Percentiles rank a stretch among this genome's conserved stretches.
Conservation (phyloP, 2,888 invertebrate genomes). For the Hemicrepidius hirtus region DNA sequence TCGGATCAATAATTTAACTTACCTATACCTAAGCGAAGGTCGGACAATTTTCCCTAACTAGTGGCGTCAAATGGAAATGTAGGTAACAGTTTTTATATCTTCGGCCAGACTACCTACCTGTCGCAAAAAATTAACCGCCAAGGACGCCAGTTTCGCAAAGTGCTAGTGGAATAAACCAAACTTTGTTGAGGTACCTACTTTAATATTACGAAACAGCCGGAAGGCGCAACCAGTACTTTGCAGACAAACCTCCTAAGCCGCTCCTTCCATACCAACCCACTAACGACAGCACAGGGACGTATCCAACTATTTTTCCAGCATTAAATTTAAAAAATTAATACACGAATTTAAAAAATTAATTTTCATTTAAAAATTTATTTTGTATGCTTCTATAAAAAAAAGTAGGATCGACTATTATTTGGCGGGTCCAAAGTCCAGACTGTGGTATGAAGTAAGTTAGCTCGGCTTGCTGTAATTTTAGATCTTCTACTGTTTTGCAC, state of each 20-base stretch:
- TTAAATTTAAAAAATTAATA: background rate
- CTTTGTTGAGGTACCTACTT: constrained; percentile 16
- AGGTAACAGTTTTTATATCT: constrained; percentile 6
- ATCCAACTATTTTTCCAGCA: background rate
- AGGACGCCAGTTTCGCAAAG: constrained; percentile 10
- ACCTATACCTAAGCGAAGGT: too few relatives aligned
- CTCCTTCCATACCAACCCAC: constrained; percentile 10
- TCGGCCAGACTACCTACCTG: constrained; percentile 5
- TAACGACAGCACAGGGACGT: background rate
- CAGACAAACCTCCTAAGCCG: background rate
- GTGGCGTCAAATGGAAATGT: constrained; percentile 12
- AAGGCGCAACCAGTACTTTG: constrained; percentile 17
- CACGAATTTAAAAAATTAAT: background rate
- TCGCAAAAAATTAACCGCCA: constrained; percentile 7
- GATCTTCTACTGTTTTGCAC: too few relatives aligned
- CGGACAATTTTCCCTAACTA: background rate
- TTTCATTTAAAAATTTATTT: too few relatives aligned
- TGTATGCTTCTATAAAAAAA: too few relatives aligned
- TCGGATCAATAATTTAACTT: too few relatives aligned
- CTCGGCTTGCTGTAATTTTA: too few relatives aligned
- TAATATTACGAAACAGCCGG: constrained; percentile 22
- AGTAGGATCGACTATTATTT: too few relatives aligned
- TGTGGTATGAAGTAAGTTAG: too few relatives aligned
- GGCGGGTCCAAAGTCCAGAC: too few relatives aligned
- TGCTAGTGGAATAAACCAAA: constrained; percentile 18